Conservation (phyloP, 2,888 invertebrate genomes). For the Odontomyia ornata region DNA sequence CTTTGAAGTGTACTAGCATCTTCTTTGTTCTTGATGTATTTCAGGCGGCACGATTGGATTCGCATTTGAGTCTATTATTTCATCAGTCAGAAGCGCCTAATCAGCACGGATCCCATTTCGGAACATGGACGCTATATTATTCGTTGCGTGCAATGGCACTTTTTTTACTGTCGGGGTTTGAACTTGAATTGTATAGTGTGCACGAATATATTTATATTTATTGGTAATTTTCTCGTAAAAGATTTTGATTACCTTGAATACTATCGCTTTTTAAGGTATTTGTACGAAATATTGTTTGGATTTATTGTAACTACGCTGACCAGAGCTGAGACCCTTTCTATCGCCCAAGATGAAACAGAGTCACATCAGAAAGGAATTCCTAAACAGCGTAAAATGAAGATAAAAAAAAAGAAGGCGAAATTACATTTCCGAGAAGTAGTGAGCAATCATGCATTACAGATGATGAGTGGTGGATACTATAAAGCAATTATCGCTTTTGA, state of each 20-base stretch:
- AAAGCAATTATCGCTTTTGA: conserved; percentile 93
- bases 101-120: conserved; percentile 84
- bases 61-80: conserved; percentile 74
- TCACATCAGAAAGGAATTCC: conserved; percentile 57
- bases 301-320: conserved; percentile 92
- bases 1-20: too few relatives aligned
- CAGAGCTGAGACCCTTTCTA: conserved; percentile 85
- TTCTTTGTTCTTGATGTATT: background rate
- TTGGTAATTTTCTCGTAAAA: conserved; percentile 76
- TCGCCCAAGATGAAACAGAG: conserved; percentile 75
- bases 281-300: conserved; percentile 93
- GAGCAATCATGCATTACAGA: conserved; percentile 91
- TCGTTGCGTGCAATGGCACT: conserved; percentile 92
- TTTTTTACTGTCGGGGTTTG: conserved; percentile 92
- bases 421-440: conserved; percentile 83
- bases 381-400: conserved; percentile 63
- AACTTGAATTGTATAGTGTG: conserved; percentile 92
- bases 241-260: background rate
- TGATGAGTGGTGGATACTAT: conserved; percentile 94
- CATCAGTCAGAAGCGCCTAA: conserved; percentile 73
- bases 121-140: conserved; percentile 96
- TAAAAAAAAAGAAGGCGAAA: conserved; percentile 72
- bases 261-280: conserved; percentile 69
- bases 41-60: conserved; percentile 90
- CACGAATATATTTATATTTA: conserved; percentile 97